Conservation (phyloP, 35 echinoderm and acorn worm genomes). For the Anneissia japonica region DNA sequence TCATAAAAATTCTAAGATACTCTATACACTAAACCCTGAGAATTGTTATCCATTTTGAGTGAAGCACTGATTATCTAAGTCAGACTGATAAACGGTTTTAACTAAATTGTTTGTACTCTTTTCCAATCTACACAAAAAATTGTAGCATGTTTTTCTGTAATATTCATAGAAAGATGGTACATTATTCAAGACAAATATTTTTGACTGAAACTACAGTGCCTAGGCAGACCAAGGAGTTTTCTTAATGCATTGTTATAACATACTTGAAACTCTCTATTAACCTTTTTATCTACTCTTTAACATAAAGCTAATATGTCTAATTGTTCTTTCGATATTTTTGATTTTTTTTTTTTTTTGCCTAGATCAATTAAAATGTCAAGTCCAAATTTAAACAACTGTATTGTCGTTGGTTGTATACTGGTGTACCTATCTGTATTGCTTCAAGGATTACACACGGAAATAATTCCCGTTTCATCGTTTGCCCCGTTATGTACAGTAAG, state of each 20-base stretch:
- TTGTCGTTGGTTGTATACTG: constrained; percentile 77
- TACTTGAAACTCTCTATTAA: neutral
- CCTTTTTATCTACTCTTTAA: neutral
- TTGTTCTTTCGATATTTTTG: neutral
- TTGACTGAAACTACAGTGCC: too few species aligned
- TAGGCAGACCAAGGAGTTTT: neutral
- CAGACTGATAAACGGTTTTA: too few species aligned
- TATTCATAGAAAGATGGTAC: too few species aligned
- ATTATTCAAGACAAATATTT: too few species aligned
- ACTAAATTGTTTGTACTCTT: too few species aligned
- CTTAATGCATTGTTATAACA: neutral
- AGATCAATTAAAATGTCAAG: constrained; percentile 98
- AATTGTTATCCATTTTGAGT: too few species aligned
- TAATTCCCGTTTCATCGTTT: constrained; percentile 43
- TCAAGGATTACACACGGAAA: constrained; percentile 66
- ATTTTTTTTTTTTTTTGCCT: constrained; percentile 13
- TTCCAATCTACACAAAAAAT: too few species aligned
- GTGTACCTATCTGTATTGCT: constrained; percentile 80
- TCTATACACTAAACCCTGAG: too few species aligned
- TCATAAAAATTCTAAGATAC: too few species aligned
- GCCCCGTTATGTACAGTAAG: constrained; percentile 94
- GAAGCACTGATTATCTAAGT: too few species aligned
- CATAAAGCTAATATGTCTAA: neutral
- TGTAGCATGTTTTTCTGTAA: too few species aligned
- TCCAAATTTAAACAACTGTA: constrained; percentile 87